Evolutionary conservation across 2,888 invertebrate species (phyloP).

Genomic region (Polyploca ridens): DNA sequence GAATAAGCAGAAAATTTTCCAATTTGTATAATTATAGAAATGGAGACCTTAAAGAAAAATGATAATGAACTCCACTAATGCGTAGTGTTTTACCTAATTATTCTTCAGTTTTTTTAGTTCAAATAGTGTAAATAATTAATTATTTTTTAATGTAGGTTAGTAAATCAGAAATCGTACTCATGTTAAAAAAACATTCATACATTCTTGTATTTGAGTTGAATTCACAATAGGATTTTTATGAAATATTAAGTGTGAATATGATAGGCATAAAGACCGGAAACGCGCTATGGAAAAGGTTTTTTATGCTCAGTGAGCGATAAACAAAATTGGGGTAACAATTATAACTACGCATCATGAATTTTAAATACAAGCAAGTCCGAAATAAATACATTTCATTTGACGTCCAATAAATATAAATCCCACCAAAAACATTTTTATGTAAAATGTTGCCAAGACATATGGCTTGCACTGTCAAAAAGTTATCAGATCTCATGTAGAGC

Average conservation of each 20-base stretch:
- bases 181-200: neutral
- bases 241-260: slow-evolving; percentile 1
- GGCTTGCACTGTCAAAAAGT: too few relatives aligned
- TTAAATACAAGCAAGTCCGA: neutral
- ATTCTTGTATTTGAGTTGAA: neutral
- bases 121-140: too few relatives aligned
- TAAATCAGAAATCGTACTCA: too few relatives aligned
- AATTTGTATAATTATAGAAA: neutral
- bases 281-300: neutral
- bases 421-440: too few relatives aligned
- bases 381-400: neutral
- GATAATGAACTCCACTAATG: neutral
- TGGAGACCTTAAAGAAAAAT: too few relatives aligned
- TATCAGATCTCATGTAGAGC: too few relatives aligned
- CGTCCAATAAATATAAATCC: too few relatives aligned
- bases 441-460: too few relatives aligned
- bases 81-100: neutral
- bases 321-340: neutral
- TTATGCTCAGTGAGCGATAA: slow-evolving; percentile 1
- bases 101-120: neutral
- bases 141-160: too few relatives aligned
- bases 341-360: neutral
- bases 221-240: neutral
- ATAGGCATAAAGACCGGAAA: neutral
- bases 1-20: neutral